Base-by-base conservation (phyloP, 2,888 invertebrate species). In the Hartigia nigra region DNA sequence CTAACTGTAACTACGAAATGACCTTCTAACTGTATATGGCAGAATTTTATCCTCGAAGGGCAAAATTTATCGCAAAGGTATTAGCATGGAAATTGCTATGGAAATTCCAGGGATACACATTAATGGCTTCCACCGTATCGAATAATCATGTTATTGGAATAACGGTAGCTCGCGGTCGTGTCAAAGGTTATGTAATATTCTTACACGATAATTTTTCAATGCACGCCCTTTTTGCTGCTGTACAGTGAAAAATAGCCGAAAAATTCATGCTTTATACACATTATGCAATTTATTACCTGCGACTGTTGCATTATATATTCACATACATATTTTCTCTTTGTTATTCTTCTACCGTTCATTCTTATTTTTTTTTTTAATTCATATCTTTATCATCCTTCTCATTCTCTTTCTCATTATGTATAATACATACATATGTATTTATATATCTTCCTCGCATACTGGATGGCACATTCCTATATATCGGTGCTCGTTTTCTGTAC, bases 391-490 rank as follows among this genome's bases (percentile, higher is more conserved):
- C 78, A 78, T 79, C 74, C 76, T 32, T 74, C n/a, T 75, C 77
- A 76, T 81, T 82, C 78, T 79, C 74, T 77, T 74, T 34, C 31
- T 72, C 72, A 23, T 55, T 55, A 55, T 23, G 23, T 23, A 55
- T 55, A 23, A 55, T 55, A 72, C 72, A 31, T 72, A 72, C 5
- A 72, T 72, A 34, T 34, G 32, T 72, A 72, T 32, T 32, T 72
- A 31, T 72, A 72, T 32, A 72, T 88, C 84, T 82, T 84, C 81
- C 82, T 86, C 84, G 82, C 87, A 82, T 86, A 84, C 83, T 86
- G 85, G 85, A 89, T 88, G 87, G 88, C 88, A 88, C 89, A 86
- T 88, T 90, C 88, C 87, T 85, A 84, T 55, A 55, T 55, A 55
- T 86, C 82, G 87, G 84, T 84, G 85, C 81, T 82, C 82, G 81